Conservation (phyloP, 2,888 invertebrate genomes). For the Cenopis cana region DNA sequence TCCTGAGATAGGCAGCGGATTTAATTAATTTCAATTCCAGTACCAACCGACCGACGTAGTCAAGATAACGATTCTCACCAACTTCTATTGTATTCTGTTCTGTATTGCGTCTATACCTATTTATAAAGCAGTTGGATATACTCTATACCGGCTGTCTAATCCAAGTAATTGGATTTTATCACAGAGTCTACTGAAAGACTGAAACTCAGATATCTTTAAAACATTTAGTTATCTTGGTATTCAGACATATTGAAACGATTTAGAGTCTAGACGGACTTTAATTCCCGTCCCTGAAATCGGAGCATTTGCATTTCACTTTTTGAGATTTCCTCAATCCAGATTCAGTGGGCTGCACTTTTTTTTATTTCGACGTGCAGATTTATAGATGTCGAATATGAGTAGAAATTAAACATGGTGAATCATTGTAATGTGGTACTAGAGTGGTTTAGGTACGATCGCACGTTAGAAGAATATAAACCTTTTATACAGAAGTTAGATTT, state of each 20-base stretch:
- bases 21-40: slow-evolving; percentile 67
- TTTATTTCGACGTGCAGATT: background rate
- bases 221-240: slow-evolving; percentile 36
- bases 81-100: slow-evolving; percentile 49
- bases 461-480: too few species aligned
- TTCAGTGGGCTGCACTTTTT: background rate
- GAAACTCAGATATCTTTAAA: slow-evolving; percentile 21
- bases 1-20: slow-evolving; percentile 61
- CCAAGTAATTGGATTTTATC: slow-evolving; percentile 30
- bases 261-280: slow-evolving; percentile 32
- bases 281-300: slow-evolving; percentile 27
- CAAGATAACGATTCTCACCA: slow-evolving; percentile 57
- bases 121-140: too few species aligned
- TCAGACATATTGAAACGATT: slow-evolving; percentile 34
- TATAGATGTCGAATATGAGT: background rate
- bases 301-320: slow-evolving; percentile 27
- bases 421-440: too few species aligned
- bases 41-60: slow-evolving; percentile 46
- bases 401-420: background rate
- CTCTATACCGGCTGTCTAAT: slow-evolving; percentile 24
- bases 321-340: slow-evolving; percentile 2
- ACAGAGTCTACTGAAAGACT: slow-evolving; percentile 27
- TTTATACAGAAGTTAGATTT: too few species aligned
- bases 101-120: slow-evolving; percentile 3
- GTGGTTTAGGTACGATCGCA: too few species aligned